Evolutionary conservation across 2,113 vertebrate genomes (phyloP), one percentile per base, ranked within the genome.

Genomic region (Ochotona princeps): DNA sequence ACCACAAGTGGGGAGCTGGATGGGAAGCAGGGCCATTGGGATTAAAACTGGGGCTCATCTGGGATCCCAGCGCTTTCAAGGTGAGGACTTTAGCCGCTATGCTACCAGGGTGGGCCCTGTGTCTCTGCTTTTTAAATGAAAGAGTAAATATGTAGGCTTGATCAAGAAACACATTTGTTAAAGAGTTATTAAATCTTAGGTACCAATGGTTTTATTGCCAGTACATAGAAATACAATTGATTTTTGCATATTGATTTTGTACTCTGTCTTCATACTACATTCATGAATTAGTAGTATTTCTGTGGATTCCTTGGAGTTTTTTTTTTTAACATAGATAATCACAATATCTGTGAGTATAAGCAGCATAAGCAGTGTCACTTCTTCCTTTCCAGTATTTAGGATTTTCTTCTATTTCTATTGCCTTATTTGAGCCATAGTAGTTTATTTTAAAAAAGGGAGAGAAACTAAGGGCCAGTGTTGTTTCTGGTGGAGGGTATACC

Each of bases 241-340:
- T n/a, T 81, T 81, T 25, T 81, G 66, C 13, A 72, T 51, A 54
- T 54, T 87, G 73, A 54, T 87, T 70, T 87, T 81, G n/a, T 87
- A 26, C 47, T 21, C 44, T 73, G 20, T 69, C 32, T 1, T 8
- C 20, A 79, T 66, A 35, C 1, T 49, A 70, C 69, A 54, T 85
- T 76, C 23, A 73, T 17, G 32, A 26, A 20, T 60, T 67, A 20
- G 26, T 76, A 32, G 13, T 26, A 26, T 86, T 70, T 61, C 23
- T 74, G 30, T 63, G 18, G 83, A 47, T 47, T 86, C 17, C 17
- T 85, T 69, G 49, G 35, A 35, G 35, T 70, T 86, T 70, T 70
- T 30, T 72, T 70, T 86, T 70, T 79, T 30, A 63, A 1, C 18
- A 23, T 25, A 61, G 35, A 18, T n/a, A 78, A 47, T 70, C 28